These are phyloP conservation scores for Salminus brasiliensis DNA, from an alignment of 2,113 vertebrate species.

Conservation along the genomic window DNA sequence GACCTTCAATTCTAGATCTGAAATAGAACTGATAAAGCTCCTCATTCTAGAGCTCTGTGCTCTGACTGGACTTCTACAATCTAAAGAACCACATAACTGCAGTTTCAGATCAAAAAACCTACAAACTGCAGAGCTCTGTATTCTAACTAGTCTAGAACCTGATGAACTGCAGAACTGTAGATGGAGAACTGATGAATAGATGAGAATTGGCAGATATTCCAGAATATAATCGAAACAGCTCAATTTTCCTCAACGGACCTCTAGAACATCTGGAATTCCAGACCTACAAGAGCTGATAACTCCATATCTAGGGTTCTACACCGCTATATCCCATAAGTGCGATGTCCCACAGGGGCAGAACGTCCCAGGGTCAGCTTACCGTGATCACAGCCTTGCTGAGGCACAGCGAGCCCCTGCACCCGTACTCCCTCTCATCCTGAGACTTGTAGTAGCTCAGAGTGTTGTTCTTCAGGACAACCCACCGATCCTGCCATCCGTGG, in stretches of 20 bases:
- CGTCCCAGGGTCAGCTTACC: constrained; percentile 74
- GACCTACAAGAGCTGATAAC: neutral
- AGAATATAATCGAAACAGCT: too few relatives aligned
- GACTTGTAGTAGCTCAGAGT: constrained; percentile 98
- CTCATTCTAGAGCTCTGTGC: too few relatives aligned
- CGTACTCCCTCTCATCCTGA: constrained; percentile 94
- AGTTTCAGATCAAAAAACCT: neutral
- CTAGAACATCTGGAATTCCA: neutral
- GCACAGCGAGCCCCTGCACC: constrained; percentile 95
- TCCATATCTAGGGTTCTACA: too few relatives aligned
- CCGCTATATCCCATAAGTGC: neutral
- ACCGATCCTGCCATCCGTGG: constrained; percentile 98
- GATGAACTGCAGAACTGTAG: neutral
- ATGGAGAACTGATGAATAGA: neutral
- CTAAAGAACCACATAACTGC: too few relatives aligned
- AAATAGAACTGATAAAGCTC: too few relatives aligned
- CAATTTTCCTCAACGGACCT: too few relatives aligned
- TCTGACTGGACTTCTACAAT: too few relatives aligned
- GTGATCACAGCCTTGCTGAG: constrained; percentile 97
- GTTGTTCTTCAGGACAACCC: constrained; percentile 95
- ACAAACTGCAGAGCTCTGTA: too few relatives aligned
- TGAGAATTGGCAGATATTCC: too few relatives aligned
- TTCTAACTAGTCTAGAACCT: neutral
- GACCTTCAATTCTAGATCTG: too few relatives aligned
- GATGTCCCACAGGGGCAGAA: neutral